Evolutionary conservation across 2,888 invertebrate genomes (phyloP).

Genomic region (Drosophila macrospina): DNA sequence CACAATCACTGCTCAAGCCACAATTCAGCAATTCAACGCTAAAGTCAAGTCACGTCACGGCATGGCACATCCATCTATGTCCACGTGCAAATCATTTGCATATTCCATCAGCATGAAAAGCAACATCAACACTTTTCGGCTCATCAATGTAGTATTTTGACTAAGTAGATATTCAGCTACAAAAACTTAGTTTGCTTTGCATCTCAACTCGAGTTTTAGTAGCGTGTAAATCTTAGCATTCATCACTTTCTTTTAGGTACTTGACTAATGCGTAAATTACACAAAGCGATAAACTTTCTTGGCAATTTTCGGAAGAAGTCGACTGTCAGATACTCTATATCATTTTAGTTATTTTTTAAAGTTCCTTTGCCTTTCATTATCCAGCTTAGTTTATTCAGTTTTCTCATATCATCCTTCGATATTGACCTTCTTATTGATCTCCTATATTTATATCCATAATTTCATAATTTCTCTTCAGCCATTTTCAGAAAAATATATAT

Average conservation of each 20-base stretch:
- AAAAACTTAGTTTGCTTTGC: conserved; percentile 57
- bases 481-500: not conserved
- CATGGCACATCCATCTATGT: conserved; percentile 50
- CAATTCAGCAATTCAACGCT: conserved; percentile 3
- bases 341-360: no score
- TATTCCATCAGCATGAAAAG: conserved; percentile 44
- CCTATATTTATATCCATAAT: not conserved
- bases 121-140: conserved; percentile 37
- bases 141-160: conserved; percentile 41
- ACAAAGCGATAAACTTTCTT: conserved; percentile 38
- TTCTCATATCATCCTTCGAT: no score
- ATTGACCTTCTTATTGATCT: no score
- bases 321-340: conserved; percentile 27
- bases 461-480: not conserved
- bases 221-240: conserved; percentile 68
- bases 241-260: conserved; percentile 74
- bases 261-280: conserved; percentile 75
- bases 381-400: not conserved
- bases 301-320: not conserved
- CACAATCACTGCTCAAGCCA: conserved; percentile 3
- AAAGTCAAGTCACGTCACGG: conserved; percentile 33
- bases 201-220: conserved; percentile 56
- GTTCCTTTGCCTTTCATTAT: no score
- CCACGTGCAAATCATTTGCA: conserved; percentile 66
- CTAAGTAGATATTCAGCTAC: conserved; percentile 55